Conservation (phyloP, 2,113 vertebrate genomes). For the Ceyx cyanopectus region DNA sequence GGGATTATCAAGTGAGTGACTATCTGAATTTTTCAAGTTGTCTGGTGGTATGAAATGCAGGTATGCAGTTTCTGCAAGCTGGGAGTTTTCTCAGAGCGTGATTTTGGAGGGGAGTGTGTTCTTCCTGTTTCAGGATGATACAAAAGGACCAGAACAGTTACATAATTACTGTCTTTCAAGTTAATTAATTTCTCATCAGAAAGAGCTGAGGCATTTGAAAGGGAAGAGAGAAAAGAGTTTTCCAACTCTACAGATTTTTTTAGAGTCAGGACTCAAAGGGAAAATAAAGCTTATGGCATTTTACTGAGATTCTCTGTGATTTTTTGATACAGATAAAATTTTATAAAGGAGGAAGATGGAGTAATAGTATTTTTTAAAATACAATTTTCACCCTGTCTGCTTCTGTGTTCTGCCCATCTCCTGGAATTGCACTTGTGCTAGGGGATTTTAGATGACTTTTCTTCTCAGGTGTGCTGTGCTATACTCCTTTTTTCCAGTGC, state of each 20-base stretch:
- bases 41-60: background rate
- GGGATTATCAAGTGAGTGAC: background rate
- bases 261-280: background rate
- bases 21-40: background rate
- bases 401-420: background rate
- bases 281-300: background rate
- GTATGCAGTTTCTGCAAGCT: background rate
- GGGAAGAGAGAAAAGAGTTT: background rate
- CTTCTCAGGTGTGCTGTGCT: background rate
- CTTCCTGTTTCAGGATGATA: background rate
- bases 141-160: background rate
- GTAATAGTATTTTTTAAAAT: background rate
- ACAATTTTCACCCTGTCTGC: background rate
- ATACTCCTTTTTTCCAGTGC: background rate
- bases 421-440: background rate
- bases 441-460: background rate
- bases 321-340: background rate
- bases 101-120: background rate
- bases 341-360: background rate
- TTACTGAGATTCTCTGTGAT: background rate
- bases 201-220: background rate
- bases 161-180: background rate
- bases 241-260: background rate
- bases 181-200: background rate
- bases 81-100: background rate